Percentiles rank a stretch among this genome's conserved stretches.
These are phyloP conservation scores for Scrobipalpa costella DNA, from an alignment of 2,888 invertebrate genomes.

Conservation along the genomic window DNA sequence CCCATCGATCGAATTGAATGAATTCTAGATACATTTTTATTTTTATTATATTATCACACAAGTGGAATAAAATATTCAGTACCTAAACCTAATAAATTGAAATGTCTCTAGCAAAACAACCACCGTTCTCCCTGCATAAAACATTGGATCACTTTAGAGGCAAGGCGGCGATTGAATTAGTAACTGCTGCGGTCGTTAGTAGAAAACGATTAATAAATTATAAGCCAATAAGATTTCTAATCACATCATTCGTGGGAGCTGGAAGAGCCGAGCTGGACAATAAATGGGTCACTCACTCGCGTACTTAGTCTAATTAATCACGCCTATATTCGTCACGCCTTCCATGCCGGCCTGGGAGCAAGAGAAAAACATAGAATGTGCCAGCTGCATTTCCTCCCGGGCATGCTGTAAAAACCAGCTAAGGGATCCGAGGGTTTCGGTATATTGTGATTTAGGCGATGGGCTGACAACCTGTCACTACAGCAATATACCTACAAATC, in stretches of 20 bases:
- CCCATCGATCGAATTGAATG: no score
- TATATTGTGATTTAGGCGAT: no score
- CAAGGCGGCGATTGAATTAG: slow-evolving; percentile 58
- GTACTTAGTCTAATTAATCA: neutral
- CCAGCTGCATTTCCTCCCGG: no score
- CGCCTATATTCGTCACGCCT: no score
- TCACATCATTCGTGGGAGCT: slow-evolving; percentile 66
- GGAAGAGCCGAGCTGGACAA: neutral
- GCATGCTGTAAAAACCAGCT: no score
- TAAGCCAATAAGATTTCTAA: slow-evolving; percentile 54
- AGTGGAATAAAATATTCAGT: neutral
- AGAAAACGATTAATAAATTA: slow-evolving; percentile 78
- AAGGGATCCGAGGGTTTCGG: no score
- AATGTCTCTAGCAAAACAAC: slow-evolving; percentile 37
- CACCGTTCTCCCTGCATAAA: slow-evolving; percentile 46
- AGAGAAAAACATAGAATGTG: no score
- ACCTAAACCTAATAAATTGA: neutral
- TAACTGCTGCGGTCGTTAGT: slow-evolving; percentile 60
- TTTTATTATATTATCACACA: neutral
- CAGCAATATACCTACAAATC: no score
- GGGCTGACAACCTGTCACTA: no score
- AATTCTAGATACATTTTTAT: no score
- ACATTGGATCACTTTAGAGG: slow-evolving; percentile 51
- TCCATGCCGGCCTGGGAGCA: no score
- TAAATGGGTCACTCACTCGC: slow-evolving; percentile 5